phyloP scores from a whole-genome alignment of 2,797 vertebrate species.

The Taeniopygia guttata region DNA sequence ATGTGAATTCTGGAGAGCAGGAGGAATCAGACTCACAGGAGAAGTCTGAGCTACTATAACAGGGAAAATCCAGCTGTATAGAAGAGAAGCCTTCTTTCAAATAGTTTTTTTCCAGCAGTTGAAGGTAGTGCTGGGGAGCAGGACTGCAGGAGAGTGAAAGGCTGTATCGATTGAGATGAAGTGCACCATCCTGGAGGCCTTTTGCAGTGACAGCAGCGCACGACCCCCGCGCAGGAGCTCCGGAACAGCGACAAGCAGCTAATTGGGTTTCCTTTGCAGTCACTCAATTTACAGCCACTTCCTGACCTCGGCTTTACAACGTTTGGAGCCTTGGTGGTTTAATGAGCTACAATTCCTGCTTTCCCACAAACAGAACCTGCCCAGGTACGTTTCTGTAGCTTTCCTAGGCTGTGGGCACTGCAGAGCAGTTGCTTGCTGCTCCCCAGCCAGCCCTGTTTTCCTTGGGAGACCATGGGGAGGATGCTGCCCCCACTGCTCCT shows the following conservation, averaged over 20 bases:
- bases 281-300: conserved; percentile 10
- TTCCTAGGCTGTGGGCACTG: neutral
- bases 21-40: neutral
- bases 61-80: neutral
- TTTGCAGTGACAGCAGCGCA: neutral
- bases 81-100: neutral
- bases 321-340: neutral
- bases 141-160: neutral
- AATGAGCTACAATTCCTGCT: neutral
- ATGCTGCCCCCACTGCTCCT: neutral
- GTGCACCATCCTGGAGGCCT: neutral
- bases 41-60: neutral
- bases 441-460: neutral
- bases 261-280: conserved; percentile 7
- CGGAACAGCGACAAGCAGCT: neutral
- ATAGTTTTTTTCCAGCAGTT: neutral
- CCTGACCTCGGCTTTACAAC: neutral
- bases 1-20: neutral
- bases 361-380: neutral
- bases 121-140: neutral
- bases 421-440: fast-evolving
- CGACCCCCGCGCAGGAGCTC: neutral
- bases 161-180: neutral
- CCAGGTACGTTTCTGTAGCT: neutral
- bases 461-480: neutral